Base-by-base conservation (phyloP, 1,140 invertebrate species). In the Bombyx mandarina region DNA sequence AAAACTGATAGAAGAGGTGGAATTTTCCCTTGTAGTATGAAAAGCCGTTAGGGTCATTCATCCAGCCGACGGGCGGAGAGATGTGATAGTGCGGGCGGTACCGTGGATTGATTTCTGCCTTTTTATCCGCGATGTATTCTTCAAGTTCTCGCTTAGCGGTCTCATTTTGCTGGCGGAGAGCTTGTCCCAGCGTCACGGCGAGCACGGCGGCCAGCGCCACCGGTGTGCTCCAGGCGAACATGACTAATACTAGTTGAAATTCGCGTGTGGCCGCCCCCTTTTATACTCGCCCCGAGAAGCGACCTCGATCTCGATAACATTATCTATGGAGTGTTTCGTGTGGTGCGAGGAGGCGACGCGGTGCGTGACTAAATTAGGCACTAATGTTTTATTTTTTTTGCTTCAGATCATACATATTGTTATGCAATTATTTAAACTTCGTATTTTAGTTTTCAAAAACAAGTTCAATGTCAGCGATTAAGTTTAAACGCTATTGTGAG, bases 41-140 rank as follows among this genome's bases (percentile, higher is more conserved):
- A 44, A 89, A 85, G 35, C 87, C 86, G 52, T 88, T 88, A 0
- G 87, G 87, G 49, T 88, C 87, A 61, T 89, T 89, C 70, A 87
- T 80, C 86, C 86, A 89, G 6, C 86, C 86, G 1, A 80, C 77
- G 0, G 79, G 75, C 9, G 78, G 74, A 0, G 71, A 59, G n/a
- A 83, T 63, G 57, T 86, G 82, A 56, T 87, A 87, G 8, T 71
- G 67, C 4, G 73, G 69, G 55, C 75, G 57, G 56, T 71, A 84
- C 12, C 77, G 63, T 7, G 62, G 67, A 45, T 81, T 77, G 8
- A 84, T 77, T 8, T 77, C 66, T 4, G 58, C 44, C 53, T 71
- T 73, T 55, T 78, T 79, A 7, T 68, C 61, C 45, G 63, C 52
- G 42, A 85, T 81, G 18, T 85, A 85, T 8, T 70, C 62, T 56